phyloP scores from a whole-genome alignment of 1,140 invertebrate species.

The Drosophila mauritiana region DNA sequence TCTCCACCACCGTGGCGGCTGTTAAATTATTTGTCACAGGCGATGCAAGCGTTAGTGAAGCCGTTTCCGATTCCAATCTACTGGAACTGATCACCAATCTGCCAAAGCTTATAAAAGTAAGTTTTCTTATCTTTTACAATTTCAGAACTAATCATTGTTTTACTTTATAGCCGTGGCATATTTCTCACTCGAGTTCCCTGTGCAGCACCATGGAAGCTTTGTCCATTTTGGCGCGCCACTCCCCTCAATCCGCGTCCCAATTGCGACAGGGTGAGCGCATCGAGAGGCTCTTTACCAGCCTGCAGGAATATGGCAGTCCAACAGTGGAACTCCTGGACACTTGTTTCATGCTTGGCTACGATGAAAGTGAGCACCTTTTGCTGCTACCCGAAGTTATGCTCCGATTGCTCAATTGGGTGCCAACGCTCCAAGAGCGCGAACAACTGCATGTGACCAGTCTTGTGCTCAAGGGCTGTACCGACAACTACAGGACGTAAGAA shows the following conservation, averaged over 20 bases:
- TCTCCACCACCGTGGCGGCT: constrained; percentile 61
- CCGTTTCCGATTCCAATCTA: constrained; percentile 73
- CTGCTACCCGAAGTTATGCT: constrained; percentile 75
- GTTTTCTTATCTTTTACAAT: not conserved
- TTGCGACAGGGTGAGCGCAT: constrained; percentile 58
- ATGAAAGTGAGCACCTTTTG: constrained; percentile 68
- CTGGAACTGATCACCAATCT: constrained; percentile 69
- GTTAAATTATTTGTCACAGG: constrained; percentile 59
- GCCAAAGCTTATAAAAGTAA: constrained; percentile 64
- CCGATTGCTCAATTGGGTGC: constrained; percentile 81
- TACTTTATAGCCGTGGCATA: constrained; percentile 61
- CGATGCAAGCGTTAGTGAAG: constrained; percentile 43
- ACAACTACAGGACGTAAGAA: constrained; percentile 84
- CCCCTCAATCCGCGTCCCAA: constrained; percentile 45
- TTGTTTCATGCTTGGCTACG: constrained; percentile 84
- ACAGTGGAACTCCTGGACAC: constrained; percentile 76
- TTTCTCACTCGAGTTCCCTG: constrained; percentile 52
- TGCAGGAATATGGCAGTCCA: constrained; percentile 77
- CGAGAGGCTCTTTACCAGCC: constrained; percentile 76
- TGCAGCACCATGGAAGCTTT: constrained; percentile 68
- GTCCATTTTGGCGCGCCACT: constrained; percentile 54
- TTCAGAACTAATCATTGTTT: not conserved
- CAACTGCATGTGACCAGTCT: constrained; percentile 84
- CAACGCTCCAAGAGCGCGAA: constrained; percentile 80
- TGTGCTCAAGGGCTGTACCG: constrained; percentile 84